Conservation (phyloP, 1,140 invertebrate genomes). For the Thalassaphorura encarpata region DNA sequence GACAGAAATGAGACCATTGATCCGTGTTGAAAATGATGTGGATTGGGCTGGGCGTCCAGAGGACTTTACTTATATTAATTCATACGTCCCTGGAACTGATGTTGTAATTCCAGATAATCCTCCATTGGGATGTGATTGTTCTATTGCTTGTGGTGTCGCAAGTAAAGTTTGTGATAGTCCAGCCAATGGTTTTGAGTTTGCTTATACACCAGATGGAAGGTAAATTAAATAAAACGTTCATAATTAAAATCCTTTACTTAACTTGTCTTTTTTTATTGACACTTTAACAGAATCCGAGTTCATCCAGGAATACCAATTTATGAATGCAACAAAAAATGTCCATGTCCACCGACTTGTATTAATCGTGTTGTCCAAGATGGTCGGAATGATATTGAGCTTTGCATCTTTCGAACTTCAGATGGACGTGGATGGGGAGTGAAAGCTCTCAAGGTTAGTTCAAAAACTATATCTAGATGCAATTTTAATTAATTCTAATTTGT, state of each 20-base stretch:
- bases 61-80: conserved; percentile 72
- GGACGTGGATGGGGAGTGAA: conserved; percentile 89
- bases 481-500: too few species aligned
- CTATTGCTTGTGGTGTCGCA: conserved; percentile 19
- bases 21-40: conserved; percentile 44
- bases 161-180: conserved; percentile 12
- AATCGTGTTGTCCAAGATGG: conserved; percentile 85
- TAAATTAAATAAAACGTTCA: too few species aligned
- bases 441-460: too few species aligned
- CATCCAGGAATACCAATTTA: conserved; percentile 76
- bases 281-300: too few species aligned
- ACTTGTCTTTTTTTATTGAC: too few species aligned
- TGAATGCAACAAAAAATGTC: conserved; percentile 83
- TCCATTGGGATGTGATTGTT: conserved; percentile 63
- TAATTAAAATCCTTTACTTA: too few species aligned
- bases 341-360: conserved; percentile 58
- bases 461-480: too few species aligned
- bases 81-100: conserved; percentile 55
- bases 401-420: conserved; percentile 76
- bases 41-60: conserved; percentile 59
- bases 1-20: conserved; percentile 36
- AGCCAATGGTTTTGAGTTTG: too few species aligned
- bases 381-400: conserved; percentile 47
- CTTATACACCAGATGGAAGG: too few species aligned
- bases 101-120: conserved; percentile 66